Evolutionary conservation across 2,888 invertebrate species (phyloP), one percentile per base, ranked within the genome.

Genomic region (Sialis fuliginosa): DNA sequence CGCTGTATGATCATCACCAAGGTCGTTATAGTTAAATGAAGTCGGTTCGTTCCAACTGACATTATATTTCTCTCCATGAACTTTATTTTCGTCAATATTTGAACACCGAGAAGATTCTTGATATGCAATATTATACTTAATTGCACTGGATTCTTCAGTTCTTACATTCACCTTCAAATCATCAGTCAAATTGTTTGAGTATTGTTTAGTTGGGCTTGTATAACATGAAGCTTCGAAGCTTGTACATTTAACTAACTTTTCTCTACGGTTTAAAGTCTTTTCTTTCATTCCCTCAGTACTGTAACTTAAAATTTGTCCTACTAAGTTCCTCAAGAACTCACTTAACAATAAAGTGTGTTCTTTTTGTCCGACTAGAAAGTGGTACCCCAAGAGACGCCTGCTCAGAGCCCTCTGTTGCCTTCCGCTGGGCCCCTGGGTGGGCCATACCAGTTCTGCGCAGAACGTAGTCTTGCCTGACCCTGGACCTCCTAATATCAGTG

Each of bases 401-500:
- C 85, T 85, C 12, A 90, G 68, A 0, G 79, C 74, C 34, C 82
- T 65, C 59, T 83, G 82, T 55, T 82, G 81, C 39, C 81, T 63
- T 45, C 79, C 79, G 37, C 75, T 71, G 0, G 79, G 72, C 0
- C 79, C 79, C 8, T 68, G 70, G 0, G 80, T 78, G 0, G 85
- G 85, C 63, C 75, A 76, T 39, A 80, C 79, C 37, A 87, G 63
- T 60, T 91, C 88, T 48, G 81, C 79, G 60, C 88, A 83, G 41
- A 93, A 72, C 30, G 93, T 89, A 5, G 93, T 92, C 62, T 96
- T 96, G 0, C 96, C 96, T 54, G 90, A 88, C 13, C 95, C 96
- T 0, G 93, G 87, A 1, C 91, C 91, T 52, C 89, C 91, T 50
- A 93, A 70, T 46, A 96, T 78, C 42, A 95, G 70, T 2, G 90